These are phyloP conservation scores for Monoplex corrugatus DNA, from an alignment of 2,888 invertebrate species.

Conservation along the genomic window DNA sequence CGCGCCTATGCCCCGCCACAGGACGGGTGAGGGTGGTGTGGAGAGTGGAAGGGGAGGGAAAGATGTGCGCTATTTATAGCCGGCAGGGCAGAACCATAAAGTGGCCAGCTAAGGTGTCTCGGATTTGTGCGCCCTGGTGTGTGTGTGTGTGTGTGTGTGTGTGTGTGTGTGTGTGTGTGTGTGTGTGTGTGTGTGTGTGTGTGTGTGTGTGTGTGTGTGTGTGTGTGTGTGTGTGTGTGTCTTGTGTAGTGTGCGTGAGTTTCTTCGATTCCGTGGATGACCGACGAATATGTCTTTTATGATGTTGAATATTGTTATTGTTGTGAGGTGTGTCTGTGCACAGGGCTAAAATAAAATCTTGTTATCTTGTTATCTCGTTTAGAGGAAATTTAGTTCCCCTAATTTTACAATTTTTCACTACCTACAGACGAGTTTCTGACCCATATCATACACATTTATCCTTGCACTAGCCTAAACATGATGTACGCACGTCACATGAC, in stretches of 20 bases:
- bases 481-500: no score
- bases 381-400: no score
- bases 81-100: no score
- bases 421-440: no score
- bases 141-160: not conserved
- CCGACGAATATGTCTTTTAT: not conserved
- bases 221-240: constrained; percentile 14
- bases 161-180: constrained; percentile 1
- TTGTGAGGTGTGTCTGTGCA: not conserved
- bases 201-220: constrained; percentile 22
- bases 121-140: not conserved
- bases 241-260: not conserved
- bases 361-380: not conserved
- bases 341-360: not conserved
- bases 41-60: not conserved
- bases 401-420: no score
- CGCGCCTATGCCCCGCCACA: no score
- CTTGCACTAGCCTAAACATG: no score
- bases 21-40: not conserved
- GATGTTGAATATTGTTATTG: not conserved
- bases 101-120: not conserved
- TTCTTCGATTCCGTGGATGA: not conserved
- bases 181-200: constrained; percentile 6
- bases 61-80: not conserved
- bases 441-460: no score